These are phyloP conservation scores for Cottus gobio DNA, from an alignment of 2,113 vertebrate species.

Conservation along the genomic window DNA sequence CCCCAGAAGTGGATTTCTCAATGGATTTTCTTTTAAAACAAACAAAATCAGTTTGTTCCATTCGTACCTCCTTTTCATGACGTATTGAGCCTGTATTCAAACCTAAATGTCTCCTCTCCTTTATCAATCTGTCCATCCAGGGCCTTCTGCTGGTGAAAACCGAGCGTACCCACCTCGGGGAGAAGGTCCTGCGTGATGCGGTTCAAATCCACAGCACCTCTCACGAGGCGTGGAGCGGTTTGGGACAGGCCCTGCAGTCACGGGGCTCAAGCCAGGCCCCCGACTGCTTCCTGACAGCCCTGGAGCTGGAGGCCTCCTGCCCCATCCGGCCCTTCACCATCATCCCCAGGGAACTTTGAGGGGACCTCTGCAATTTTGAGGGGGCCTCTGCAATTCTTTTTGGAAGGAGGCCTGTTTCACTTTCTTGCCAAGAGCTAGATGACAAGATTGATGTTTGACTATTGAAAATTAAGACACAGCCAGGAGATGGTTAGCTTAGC, in stretches of 20 bases:
- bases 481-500: neutral
- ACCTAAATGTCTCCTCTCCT: neutral
- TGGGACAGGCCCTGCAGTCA: conserved; percentile 93
- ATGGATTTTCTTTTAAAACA: neutral
- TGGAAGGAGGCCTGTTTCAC: neutral
- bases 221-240: conserved; percentile 93
- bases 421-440: neutral
- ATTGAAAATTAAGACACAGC: neutral
- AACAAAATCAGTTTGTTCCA: neutral
- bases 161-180: conserved; percentile 88
- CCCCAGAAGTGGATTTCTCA: neutral
- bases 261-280: conserved; percentile 88
- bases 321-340: conserved; percentile 92
- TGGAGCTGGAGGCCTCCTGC: conserved; percentile 95
- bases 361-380: neutral
- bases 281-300: conserved; percentile 94
- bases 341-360: conserved; percentile 93
- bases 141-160: conserved; percentile 89
- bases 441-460: neutral
- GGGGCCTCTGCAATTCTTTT: conserved; percentile 2
- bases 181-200: conserved; percentile 94
- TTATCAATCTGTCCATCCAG: conserved; percentile 78
- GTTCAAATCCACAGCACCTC: conserved; percentile 90
- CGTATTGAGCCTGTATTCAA: too few species aligned
- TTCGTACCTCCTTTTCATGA: neutral